These are phyloP conservation scores for Drosophila fulvimacula DNA, from an alignment of 2,888 invertebrate genomes.

Conservation along the genomic window DNA sequence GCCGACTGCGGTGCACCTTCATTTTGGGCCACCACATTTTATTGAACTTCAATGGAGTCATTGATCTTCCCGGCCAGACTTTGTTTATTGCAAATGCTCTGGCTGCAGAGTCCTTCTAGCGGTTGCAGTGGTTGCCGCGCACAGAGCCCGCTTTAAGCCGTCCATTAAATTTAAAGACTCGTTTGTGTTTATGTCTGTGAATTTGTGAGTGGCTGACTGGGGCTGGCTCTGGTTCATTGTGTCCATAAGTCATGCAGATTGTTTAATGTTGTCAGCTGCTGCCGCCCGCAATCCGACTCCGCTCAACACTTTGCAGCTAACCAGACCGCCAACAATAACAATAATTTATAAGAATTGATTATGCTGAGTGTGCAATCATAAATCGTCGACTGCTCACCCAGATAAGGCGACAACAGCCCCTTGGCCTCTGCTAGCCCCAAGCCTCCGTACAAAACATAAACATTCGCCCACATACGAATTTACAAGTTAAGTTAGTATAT, in stretches of 20 bases:
- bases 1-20: conserved; percentile 48
- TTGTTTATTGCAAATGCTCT: conserved; percentile 57
- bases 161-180: conserved; percentile 48
- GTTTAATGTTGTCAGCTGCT: conserved; percentile 75
- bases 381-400: conserved; percentile 55
- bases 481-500: conserved; percentile 11
- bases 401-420: conserved; percentile 54
- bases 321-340: conserved; percentile 70
- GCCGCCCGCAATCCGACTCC: conserved; percentile 17
- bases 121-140: conserved; percentile 3
- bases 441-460: not conserved
- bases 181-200: conserved; percentile 31
- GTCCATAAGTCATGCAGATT: conserved; percentile 69
- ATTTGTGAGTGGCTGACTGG: conserved; percentile 26
- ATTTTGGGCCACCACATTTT: conserved; percentile 57
- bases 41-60: conserved; percentile 75
- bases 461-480: not conserved
- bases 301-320: conserved; percentile 14
- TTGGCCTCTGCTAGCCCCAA: not conserved
- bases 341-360: conserved; percentile 80
- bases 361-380: conserved; percentile 77
- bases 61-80: conserved; percentile 73
- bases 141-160: conserved; percentile 35
- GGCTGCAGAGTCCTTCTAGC: conserved; percentile 1
- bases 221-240: conserved; percentile 47